Evolutionary conservation across 2,888 invertebrate genomes (phyloP), one percentile per base, ranked within the genome.

Genomic region (Andrena dorsata): DNA sequence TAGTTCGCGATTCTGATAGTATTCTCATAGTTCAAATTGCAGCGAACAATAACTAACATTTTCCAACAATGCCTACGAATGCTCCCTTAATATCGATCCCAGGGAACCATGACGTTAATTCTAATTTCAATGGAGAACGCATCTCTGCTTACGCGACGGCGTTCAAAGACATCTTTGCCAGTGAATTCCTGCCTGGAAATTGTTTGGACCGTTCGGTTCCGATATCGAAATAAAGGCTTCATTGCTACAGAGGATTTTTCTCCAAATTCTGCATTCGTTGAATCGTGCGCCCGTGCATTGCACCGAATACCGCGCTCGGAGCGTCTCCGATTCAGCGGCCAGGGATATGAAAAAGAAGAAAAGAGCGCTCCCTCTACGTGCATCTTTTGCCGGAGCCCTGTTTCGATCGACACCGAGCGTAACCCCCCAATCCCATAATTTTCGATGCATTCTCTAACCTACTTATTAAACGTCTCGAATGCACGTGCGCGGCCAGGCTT

Each of bases 381-480:
- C 51, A 26, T 74, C 74, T 35, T 68, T 66, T 47, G 53, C 28
- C 47, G 41, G 35, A 47, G 30, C 68, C 49, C 76, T 49, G 69
- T 56, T 51, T 23, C 78, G 68, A 79, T 76, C 78, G 78, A 47
- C 69, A 76, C 49, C 76, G 68, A 49, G 35, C 76, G 63, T 68
- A 79, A 69, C 35, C n/a, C 30, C 63, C 30, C 63, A 35, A 28
- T 69, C 56, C 69, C 76, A 76, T 69, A 64, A 79, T 76, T 78
- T 64, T n/a, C 68, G 32, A 69, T 69, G 76, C 69, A 64, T 79
- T 64, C 79, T 30, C 68, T 69, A 79, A 79, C 79, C 68, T 69
- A 76, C 76, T 79, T 79, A 76, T 79, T 79, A 79, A 79, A 79
- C 76, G 66, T 74, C 74, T 23, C 53, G 47, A 58, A 30, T 64